Evolutionary conservation across 2,888 invertebrate genomes (phyloP).

Genomic region (Meiosimyza platycephala): DNA sequence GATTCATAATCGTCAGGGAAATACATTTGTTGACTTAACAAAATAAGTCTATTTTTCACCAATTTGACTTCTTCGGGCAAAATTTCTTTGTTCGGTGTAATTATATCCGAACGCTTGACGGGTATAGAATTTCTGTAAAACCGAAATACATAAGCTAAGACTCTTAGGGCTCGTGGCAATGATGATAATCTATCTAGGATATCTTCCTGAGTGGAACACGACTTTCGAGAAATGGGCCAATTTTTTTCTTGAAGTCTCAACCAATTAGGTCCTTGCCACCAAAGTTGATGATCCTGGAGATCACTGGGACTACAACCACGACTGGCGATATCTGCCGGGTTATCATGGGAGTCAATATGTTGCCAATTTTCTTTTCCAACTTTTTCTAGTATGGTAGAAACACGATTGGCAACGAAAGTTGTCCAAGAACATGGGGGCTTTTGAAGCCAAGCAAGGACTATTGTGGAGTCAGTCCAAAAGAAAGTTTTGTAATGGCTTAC

Average conservation of each 20-base stretch:
- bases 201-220: too few relatives aligned
- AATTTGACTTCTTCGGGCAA: not conserved
- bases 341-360: too few relatives aligned
- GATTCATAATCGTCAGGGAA: constrained; percentile 13
- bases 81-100: too few relatives aligned
- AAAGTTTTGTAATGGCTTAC: not conserved
- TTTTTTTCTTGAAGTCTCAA: not conserved
- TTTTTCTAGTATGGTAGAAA: not conserved
- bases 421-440: constrained; percentile 10
- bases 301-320: too few relatives aligned
- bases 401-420: constrained; percentile 1
- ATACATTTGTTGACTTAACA: not conserved
- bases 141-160: too few relatives aligned
- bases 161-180: too few relatives aligned
- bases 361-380: too few relatives aligned
- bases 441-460: constrained; percentile 14
- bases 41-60: not conserved
- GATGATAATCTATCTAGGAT: too few relatives aligned
- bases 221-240: not conserved
- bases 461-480: constrained; percentile 16
- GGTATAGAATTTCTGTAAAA: too few relatives aligned
- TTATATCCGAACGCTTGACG: too few relatives aligned
- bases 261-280: not conserved
- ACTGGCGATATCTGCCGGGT: too few relatives aligned
- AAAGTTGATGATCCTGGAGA: too few relatives aligned